These are phyloP conservation scores for Dendrocincla fuliginosa DNA, from an alignment of 2,797 vertebrate genomes.

Conservation along the genomic window DNA sequence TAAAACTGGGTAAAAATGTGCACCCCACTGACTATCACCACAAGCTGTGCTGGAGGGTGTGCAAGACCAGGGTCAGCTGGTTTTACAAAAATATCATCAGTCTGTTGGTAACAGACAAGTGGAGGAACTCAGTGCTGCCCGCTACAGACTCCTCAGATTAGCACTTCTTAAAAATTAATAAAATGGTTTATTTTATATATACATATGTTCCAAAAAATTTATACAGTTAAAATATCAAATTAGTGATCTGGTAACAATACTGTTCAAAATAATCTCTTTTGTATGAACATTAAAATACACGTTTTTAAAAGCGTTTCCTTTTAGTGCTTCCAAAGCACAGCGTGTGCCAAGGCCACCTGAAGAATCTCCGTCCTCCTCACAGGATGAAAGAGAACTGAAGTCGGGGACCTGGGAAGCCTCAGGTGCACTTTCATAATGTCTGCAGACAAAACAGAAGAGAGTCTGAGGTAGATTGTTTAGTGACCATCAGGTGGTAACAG, in stretches of 20 bases:
- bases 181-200: conserved; percentile 89
- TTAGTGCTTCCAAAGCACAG: conserved; percentile 83
- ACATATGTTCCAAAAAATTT: conserved; percentile 91
- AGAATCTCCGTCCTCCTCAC: conserved; percentile 78
- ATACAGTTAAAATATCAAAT: conserved; percentile 92
- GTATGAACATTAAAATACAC: conserved; percentile 94
- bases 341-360: conserved; percentile 80
- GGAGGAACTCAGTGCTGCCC: conserved; percentile 20
- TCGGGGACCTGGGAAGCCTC: conserved; percentile 77
- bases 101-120: not conserved
- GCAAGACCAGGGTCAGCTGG: not conserved
- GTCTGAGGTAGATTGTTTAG: conserved; percentile 86
- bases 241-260: conserved; percentile 91
- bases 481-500: conserved; percentile 73
- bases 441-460: conserved; percentile 83
- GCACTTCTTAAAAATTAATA: conserved; percentile 85
- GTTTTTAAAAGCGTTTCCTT: conserved; percentile 78
- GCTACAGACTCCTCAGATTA: conserved; percentile 63
- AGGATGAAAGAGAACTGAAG: conserved; percentile 80
- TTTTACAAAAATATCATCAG: not conserved
- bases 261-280: conserved; percentile 94
- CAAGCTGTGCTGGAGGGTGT: not conserved
- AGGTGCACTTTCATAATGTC: conserved; percentile 80
- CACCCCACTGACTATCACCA: not conserved
- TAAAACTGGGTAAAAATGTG: not conserved